phyloP scores from a whole-genome alignment of 2,888 invertebrate genomes.

The Scaptomyza tumidula region DNA sequence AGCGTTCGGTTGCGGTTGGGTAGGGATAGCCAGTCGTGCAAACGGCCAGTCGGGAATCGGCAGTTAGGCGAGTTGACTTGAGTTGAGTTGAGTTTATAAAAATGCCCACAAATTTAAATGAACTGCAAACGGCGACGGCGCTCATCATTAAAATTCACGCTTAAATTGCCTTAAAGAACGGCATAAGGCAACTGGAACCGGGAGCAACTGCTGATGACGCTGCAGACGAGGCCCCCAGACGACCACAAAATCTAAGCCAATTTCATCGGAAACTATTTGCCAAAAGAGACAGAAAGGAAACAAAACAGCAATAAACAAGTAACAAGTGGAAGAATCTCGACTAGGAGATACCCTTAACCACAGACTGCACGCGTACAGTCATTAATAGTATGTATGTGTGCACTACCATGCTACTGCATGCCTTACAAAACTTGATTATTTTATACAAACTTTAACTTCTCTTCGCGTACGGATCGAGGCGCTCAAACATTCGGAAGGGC shows the following conservation, averaged over 20 bases:
- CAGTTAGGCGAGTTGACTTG: slow-evolving; percentile 37
- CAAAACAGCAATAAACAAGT: slow-evolving; percentile 20
- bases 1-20: slow-evolving; percentile 15
- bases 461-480: neutral
- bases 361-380: neutral
- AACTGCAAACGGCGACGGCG: slow-evolving; percentile 70
- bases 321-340: neutral
- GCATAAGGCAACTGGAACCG: slow-evolving; percentile 14
- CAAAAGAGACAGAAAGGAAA: slow-evolving; percentile 58
- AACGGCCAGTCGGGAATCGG: neutral
- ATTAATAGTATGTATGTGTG: neutral
- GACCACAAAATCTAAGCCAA: slow-evolving; percentile 64
- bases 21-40: slow-evolving; percentile 4
- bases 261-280: slow-evolving; percentile 83
- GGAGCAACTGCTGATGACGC: slow-evolving; percentile 45
- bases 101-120: slow-evolving; percentile 73
- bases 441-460: no score
- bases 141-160: slow-evolving; percentile 79
- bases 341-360: neutral
- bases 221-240: slow-evolving; percentile 26
- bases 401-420: neutral
- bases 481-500: neutral
- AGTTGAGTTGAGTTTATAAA: slow-evolving; percentile 63
- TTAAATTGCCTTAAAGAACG: slow-evolving; percentile 71
- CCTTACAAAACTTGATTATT: neutral